phyloP scores from a whole-genome alignment of 2,888 invertebrate genomes.

The Dasypogon diadema region DNA sequence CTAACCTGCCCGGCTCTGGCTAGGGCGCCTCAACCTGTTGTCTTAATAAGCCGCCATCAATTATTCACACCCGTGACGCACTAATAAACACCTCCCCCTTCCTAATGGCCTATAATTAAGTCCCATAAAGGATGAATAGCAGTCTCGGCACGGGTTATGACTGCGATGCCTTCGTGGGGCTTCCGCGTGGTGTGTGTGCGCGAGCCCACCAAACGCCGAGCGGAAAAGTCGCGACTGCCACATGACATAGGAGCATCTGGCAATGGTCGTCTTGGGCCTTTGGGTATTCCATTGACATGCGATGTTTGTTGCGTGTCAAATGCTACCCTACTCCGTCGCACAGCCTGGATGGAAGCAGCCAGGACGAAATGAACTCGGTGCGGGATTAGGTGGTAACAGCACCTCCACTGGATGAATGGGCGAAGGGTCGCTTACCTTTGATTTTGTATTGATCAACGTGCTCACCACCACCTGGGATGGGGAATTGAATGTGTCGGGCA shows the following conservation, averaged over 20 bases:
- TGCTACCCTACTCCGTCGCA: slow-evolving; percentile 4
- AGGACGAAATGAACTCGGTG: neutral
- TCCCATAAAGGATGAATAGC: slow-evolving; percentile 58
- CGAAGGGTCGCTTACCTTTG: neutral
- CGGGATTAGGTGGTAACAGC: neutral
- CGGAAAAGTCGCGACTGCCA: slow-evolving; percentile 18
- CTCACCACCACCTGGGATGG: neutral
- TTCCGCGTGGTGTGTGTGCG: neutral
- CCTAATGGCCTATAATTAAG: slow-evolving; percentile 60
- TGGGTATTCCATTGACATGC: slow-evolving; percentile 44
- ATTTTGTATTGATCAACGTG: slow-evolving; percentile 24
- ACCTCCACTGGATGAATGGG: neutral
- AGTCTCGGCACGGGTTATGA: slow-evolving; percentile 56
- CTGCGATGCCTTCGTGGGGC: slow-evolving; percentile 27
- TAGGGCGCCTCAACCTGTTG: slow-evolving; percentile 10
- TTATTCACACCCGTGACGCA: slow-evolving; percentile 58
- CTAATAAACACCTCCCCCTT: slow-evolving; percentile 60
- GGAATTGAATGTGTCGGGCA: slow-evolving; percentile 39
- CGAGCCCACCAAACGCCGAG: neutral
- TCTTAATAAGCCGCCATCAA: slow-evolving; percentile 47
- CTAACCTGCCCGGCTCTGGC: neutral
- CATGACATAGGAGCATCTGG: neutral
- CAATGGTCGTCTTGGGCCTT: neutral
- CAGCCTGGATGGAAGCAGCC: neutral
- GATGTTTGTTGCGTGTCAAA: slow-evolving; percentile 48